phyloP scores from a whole-genome alignment of 2,113 vertebrate species.

The Aleadryas rufinucha region DNA sequence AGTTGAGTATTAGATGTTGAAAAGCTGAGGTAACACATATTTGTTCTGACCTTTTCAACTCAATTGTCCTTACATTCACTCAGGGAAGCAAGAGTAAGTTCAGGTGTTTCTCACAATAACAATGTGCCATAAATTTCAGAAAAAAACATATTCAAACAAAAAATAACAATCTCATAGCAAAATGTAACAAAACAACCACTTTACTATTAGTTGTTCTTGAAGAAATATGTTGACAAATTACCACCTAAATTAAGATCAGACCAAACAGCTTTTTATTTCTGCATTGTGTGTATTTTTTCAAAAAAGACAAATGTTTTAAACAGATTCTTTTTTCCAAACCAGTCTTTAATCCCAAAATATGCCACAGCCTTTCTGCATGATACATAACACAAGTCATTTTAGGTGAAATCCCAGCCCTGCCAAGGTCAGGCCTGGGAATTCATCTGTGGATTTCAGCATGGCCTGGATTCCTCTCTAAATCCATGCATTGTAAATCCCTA shows the following conservation, averaged over 20 bases:
- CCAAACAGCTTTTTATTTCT: background rate
- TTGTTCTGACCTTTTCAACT: background rate
- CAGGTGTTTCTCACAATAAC: background rate
- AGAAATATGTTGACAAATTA: background rate
- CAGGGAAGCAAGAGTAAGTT: background rate
- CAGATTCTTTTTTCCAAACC: background rate
- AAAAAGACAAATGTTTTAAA: background rate
- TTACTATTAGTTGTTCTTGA: background rate
- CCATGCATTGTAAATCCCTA: background rate
- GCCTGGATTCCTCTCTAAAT: constrained; percentile 8
- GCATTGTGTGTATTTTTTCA: background rate
- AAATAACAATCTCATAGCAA: background rate
- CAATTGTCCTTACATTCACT: background rate
- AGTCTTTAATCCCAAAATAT: background rate
- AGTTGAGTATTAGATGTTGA: background rate
- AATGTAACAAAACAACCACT: background rate
- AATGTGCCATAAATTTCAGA: background rate
- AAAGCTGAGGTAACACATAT: background rate
- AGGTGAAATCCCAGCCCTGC: background rate
- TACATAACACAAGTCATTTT: background rate
- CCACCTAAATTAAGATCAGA: background rate
- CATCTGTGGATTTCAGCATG: background rate
- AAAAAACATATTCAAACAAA: background rate
- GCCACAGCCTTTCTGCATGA: background rate
- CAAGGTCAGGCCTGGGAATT: background rate